A percentile compares a stretch with the other conserved stretches of the same genome.
These are phyloP conservation scores for Nothobranchius furzeri DNA, from an alignment of 2,113 vertebrate species.

Conservation along the genomic window DNA sequence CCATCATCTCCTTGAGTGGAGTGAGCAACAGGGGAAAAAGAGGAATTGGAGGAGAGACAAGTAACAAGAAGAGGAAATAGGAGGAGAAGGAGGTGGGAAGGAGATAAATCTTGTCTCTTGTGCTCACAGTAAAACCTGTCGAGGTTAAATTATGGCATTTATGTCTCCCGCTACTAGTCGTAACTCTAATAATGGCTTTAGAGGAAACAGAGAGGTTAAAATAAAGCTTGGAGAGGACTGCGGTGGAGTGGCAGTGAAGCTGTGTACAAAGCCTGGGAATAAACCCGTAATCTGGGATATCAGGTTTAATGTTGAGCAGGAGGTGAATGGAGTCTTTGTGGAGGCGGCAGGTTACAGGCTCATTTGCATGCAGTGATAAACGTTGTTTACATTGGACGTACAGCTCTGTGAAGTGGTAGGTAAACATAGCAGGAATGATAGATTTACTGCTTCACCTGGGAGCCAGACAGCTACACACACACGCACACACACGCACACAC, in stretches of 20 bases:
- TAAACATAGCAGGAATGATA: constrained; percentile 72
- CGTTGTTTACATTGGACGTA: constrained; percentile 77
- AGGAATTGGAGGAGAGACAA: constrained; percentile 8
- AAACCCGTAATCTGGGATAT: constrained; percentile 69
- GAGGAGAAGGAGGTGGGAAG: constrained; percentile 31
- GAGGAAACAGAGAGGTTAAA: constrained; percentile 27
- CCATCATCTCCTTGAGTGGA: constrained; percentile 27
- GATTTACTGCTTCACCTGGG: constrained; percentile 69
- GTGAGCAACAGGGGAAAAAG: background rate
- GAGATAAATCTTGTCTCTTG: constrained; percentile 55
- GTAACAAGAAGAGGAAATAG: constrained; percentile 43
- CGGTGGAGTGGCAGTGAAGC: constrained; percentile 52
- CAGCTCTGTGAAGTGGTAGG: constrained; percentile 73
- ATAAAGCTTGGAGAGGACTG: constrained; percentile 5
- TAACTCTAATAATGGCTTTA: constrained; percentile 47
- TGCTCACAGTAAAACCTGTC: constrained; percentile 31
- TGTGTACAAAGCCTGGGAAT: constrained; percentile 41
- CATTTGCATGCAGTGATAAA: constrained; percentile 79
- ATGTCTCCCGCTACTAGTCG: constrained; percentile 24
- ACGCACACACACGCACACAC: constrained; percentile 10
- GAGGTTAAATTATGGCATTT: constrained; percentile 55
- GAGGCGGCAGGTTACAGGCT: constrained; percentile 46
- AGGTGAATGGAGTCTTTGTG: constrained; percentile 73
- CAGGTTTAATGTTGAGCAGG: constrained; percentile 37
- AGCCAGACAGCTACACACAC: constrained; percentile 60